Conservation (phyloP, 2,113 vertebrate species). For the Dicentrarchus labrax region DNA sequence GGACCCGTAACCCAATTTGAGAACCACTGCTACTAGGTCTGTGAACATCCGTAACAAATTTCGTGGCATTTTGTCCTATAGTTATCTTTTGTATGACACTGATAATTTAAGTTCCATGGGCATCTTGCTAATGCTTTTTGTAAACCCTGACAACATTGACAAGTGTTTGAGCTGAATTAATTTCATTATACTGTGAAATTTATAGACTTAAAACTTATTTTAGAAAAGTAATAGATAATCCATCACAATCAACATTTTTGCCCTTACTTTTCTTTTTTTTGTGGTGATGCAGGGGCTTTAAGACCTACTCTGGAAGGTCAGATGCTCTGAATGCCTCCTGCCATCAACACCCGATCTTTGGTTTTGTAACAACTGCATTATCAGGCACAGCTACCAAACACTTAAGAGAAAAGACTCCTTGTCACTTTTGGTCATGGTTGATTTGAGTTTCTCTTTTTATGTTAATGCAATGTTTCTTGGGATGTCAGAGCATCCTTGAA, state of each 20-base stretch:
- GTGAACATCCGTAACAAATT: neutral
- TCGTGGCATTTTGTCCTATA: neutral
- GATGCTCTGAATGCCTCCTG: no score
- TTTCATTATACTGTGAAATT: neutral
- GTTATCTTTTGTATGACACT: neutral
- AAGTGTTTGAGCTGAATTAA: neutral
- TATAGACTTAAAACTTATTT: neutral
- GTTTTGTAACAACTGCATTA: no score
- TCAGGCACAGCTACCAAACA: no score
- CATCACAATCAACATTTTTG: neutral
- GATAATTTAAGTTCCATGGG: neutral
- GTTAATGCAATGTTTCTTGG: no score
- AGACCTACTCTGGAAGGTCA: no score
- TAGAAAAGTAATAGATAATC: neutral
- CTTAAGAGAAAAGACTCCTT: no score
- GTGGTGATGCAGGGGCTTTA: no score
- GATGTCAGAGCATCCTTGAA: neutral
- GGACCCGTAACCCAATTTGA: neutral
- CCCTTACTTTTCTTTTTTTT: no score
- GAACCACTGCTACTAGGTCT: neutral
- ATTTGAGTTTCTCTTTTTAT: neutral
- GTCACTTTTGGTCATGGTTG: no score
- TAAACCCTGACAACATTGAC: neutral
- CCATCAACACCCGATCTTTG: no score
- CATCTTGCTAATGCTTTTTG: neutral